Evolutionary conservation across 2,888 invertebrate genomes (phyloP), one percentile per base, ranked within the genome.

Genomic region (Glyphotaelius pellucidus): DNA sequence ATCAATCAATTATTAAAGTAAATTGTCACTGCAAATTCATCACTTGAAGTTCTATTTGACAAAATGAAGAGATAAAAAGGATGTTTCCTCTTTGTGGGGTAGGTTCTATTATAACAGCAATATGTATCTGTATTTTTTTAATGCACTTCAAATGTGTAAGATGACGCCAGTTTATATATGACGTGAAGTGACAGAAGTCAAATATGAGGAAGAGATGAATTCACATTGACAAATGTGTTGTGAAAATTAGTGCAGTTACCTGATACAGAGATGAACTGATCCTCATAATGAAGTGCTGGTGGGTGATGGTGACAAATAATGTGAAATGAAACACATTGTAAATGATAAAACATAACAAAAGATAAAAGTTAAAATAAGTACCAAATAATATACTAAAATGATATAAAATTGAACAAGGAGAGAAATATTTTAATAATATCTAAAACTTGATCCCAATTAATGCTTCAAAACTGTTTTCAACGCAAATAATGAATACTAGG

Each of bases 211-310:
- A 32, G 0, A 89, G 88, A 90, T 88, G 90, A 19, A 67, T 19
- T 67, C 7, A 42, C 80, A 81, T 79, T 52, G 85, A 32, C 89
- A 80, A 80, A 80, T 88, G 90, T 31, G 31, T 83, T 47, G 52
- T 47, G 52, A 67, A 67, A 25, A 25, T 67, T 67, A 67, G 52
- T 86, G n/a, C 47, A 86, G 67, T 95, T 95, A 95, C 95, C 95
- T 95, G 95, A 95, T 93, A 94, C 94, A 90, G 94, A 93, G 93
- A 94, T 93, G 93, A 94, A 94, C 90, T 95, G 94, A 94, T 95
- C 95, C 91, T 95, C 94, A 93, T 94, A 94, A 94, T 94, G 93
- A 93, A 94, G 94, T 94, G 94, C 95, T 95, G 95, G 52, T 15
- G 32, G 85, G 85, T 80, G 42, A 92, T 94, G 94, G 93, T 94